Evolutionary conservation across 2,113 vertebrate genomes (phyloP), one percentile per base, ranked within the genome.

Genomic region (Chinchilla lanigera): DNA sequence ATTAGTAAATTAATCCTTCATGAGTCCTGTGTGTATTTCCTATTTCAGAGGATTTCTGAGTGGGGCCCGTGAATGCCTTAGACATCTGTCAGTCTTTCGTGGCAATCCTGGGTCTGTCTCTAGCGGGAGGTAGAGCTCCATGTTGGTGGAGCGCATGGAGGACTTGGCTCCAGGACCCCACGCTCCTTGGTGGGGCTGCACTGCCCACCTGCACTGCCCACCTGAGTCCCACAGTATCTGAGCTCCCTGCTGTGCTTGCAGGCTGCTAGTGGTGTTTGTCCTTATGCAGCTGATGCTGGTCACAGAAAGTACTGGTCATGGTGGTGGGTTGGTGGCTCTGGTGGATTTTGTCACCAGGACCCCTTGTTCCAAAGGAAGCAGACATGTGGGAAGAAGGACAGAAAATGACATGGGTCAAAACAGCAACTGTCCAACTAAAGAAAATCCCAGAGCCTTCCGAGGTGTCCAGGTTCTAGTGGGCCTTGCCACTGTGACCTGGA

Each of bases 401-500:
- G 58, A 69, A 2, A 35, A 33, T 38, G 11, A 3, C 33, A 44
- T 6, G 33, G 82, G 67, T 35, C 20, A 41, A 60, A 80, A 16
- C 4, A 38, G 52, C 11, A 19, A 50, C 35, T 24, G 47, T 41
- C 26, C 41, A 52, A 19, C 19, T 38, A 3, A 65, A 78, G 50
- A 77, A 22, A 77, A 80, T 38, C 47, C 47, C 3, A 67, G 56
- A 71, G 9, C 52, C 17, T 19, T 80, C 52, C 22, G 50, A n/a
- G 71, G 26, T 1, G 58, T 60, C 41, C 3, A 1, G 44, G 26
- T 14, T 35, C 35, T 2, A 35, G 8, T 0, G 1, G 13, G 33
- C 17, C 7, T 4, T 20, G 17, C 19, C 14, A 3, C 14, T 0
- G 1, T 17, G 30, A 38, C 35, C 19, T 41, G 6, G 35, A 33